These are phyloP conservation scores for Calameuta filiformis DNA, from an alignment of 2,888 invertebrate genomes.

Conservation along the genomic window DNA sequence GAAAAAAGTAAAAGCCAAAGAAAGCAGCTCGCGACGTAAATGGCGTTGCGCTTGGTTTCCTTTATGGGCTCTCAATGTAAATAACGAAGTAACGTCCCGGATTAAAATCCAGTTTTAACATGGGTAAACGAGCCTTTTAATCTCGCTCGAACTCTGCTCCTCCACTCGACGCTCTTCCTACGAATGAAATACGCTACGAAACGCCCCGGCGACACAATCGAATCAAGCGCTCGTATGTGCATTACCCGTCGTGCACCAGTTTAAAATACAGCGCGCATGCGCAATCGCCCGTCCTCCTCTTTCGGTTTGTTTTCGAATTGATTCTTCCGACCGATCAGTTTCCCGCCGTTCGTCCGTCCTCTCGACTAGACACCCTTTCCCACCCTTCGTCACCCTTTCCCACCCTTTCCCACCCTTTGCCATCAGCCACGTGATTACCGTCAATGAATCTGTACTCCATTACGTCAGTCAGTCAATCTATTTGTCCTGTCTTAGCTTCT, in stretches of 20 bases:
- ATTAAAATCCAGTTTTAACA: constrained; percentile 34
- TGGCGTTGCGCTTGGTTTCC: neutral
- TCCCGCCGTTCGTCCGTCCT: neutral
- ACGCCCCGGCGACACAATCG: neutral
- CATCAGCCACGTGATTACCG: neutral
- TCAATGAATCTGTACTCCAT: too few species aligned
- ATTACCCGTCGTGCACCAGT: neutral
- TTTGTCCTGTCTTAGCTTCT: neutral
- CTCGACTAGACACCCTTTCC: neutral
- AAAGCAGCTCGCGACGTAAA: neutral
- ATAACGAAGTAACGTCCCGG: constrained; percentile 35
- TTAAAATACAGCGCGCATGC: neutral
- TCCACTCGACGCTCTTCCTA: neutral
- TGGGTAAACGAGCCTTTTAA: constrained; percentile 22
- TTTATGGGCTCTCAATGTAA: constrained; percentile 36
- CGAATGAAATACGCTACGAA: neutral
- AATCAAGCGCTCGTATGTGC: neutral
- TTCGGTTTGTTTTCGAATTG: neutral
- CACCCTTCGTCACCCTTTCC: neutral
- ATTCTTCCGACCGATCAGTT: neutral
- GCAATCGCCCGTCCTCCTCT: neutral
- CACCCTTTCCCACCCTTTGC: neutral
- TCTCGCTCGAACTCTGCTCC: neutral
- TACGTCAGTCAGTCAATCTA: too few species aligned
- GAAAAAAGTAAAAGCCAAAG: neutral